Evolutionary conservation across 1,140 invertebrate species (phyloP).

Genomic region (Littorina saxatilis): DNA sequence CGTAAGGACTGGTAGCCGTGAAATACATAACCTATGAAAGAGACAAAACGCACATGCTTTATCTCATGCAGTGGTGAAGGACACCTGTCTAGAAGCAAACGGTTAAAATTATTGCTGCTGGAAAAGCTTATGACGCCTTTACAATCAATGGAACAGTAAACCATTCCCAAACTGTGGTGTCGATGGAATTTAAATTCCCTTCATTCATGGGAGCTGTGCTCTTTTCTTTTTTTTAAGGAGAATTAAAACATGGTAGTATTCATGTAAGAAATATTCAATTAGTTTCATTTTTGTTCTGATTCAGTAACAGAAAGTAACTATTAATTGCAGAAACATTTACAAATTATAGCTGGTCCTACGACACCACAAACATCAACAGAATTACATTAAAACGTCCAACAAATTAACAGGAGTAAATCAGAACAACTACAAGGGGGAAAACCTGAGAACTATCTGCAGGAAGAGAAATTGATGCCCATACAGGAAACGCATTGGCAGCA

Average conservation of each 20-base stretch:
- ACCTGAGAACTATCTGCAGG: not conserved
- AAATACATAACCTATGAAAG: slow-evolving; percentile 72
- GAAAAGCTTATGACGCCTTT: too few relatives aligned
- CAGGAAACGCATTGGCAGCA: not conserved
- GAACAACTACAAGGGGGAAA: not conserved
- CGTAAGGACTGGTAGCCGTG: slow-evolving; percentile 77
- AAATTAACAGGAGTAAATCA: too few relatives aligned
- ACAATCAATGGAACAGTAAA: not conserved
- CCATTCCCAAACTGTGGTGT: slow-evolving; percentile 13
- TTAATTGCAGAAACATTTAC: too few relatives aligned
- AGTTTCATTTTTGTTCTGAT: too few relatives aligned
- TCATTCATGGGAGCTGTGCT: slow-evolving; percentile 6
- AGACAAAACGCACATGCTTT: slow-evolving; percentile 32
- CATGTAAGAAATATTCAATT: too few relatives aligned
- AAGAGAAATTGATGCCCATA: not conserved
- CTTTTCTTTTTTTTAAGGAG: too few relatives aligned
- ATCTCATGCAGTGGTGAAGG: not conserved
- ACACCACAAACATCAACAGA: slow-evolving; percentile 23
- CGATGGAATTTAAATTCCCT: slow-evolving; percentile 21
- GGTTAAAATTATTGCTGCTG: not conserved
- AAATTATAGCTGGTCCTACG: slow-evolving; percentile 11
- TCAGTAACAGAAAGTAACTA: too few relatives aligned
- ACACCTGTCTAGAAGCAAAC: slow-evolving; percentile 16
- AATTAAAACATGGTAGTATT: too few relatives aligned
- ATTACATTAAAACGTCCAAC: not conserved